phyloP scores from a whole-genome alignment of 2,113 vertebrate species.

The Cyprinodon tularosa region DNA sequence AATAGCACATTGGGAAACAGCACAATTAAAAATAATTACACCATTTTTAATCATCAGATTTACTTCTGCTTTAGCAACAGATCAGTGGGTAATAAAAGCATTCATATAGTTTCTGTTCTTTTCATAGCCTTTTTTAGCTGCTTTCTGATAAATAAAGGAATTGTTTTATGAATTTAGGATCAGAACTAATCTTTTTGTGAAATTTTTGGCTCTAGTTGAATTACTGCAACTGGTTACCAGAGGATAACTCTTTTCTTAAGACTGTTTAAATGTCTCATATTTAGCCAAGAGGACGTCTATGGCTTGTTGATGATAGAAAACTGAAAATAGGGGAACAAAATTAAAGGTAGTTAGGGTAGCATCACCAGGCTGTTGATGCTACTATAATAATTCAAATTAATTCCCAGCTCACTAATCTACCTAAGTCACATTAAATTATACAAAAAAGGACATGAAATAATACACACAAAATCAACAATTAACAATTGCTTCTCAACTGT shows the following conservation, averaged over 20 bases:
- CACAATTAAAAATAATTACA: background rate
- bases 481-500: too few relatives aligned
- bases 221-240: background rate
- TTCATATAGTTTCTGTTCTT: background rate
- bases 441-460: too few relatives aligned
- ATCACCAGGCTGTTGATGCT: too few relatives aligned
- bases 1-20: background rate
- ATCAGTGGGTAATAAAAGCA: background rate
- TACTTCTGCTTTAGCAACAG: background rate
- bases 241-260: background rate
- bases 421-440: too few relatives aligned
- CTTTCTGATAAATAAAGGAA: background rate
- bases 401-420: too few relatives aligned
- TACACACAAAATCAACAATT: too few relatives aligned
- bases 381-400: too few relatives aligned
- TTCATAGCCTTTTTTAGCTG: background rate
- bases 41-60: background rate
- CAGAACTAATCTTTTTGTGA: background rate
- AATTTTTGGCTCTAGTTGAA: background rate
- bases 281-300: background rate
- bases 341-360: too few relatives aligned
- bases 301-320: background rate
- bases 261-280: background rate
- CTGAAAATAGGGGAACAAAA: background rate
- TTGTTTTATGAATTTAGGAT: background rate